Conservation (phyloP, 35 echinoderm and acorn worm species). For the Ptychodera flava region DNA sequence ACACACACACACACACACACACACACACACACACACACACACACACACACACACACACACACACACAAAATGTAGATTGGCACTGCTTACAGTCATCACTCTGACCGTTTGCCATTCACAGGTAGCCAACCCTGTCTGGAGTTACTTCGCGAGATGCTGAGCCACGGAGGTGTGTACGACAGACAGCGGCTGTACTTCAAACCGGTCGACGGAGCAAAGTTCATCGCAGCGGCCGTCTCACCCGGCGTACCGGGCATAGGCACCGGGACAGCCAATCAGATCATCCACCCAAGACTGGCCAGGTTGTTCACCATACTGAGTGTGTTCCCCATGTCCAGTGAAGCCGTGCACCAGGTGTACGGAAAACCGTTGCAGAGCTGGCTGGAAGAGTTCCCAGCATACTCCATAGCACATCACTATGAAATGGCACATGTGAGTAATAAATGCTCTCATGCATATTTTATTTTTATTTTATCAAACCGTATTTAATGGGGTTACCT, state of each 20-base stretch:
- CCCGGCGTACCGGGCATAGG: slow-evolving; percentile 48
- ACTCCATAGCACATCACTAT: slow-evolving; percentile 67
- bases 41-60: no score
- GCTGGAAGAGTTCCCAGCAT: slow-evolving; percentile 91
- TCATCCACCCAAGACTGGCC: slow-evolving; percentile 43
- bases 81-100: no score
- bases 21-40: no score
- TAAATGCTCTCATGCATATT: no score
- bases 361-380: slow-evolving; percentile 51
- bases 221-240: slow-evolving; percentile 39
- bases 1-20: no score
- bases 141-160: slow-evolving; percentile 62
- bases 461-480: no score
- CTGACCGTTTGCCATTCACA: no score
- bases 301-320: slow-evolving; percentile 51
- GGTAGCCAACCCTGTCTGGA: slow-evolving; percentile 67
- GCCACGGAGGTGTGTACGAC: slow-evolving; percentile 57
- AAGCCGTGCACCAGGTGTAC: slow-evolving; percentile 43
- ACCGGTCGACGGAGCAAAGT: slow-evolving; percentile 59
- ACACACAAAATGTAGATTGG: no score
- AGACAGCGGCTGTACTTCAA: slow-evolving; percentile 40
- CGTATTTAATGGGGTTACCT: no score
- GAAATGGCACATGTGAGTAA: slow-evolving; percentile 66
- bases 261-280: slow-evolving; percentile 41
- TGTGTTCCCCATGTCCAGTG: slow-evolving; percentile 35